phyloP scores from a whole-genome alignment of 1,140 invertebrate genomes.

The Fopius arisanus region DNA sequence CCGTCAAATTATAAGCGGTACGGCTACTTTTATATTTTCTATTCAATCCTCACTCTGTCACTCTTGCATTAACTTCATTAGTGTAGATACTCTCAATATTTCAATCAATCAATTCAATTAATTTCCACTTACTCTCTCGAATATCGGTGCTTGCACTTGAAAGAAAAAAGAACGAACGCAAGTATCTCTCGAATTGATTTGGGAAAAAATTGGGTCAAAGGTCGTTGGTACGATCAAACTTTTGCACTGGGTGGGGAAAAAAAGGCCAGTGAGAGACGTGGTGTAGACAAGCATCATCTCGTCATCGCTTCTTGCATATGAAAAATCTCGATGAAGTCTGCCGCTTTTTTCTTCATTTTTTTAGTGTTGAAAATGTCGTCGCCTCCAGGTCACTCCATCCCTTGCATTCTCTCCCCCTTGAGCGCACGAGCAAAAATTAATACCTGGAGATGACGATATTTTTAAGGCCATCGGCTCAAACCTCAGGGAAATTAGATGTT shows the following conservation, averaged over 20 bases:
- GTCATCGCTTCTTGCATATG: slow-evolving; percentile 42
- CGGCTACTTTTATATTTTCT: slow-evolving; percentile 51
- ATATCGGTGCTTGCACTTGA: not conserved
- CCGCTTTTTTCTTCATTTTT: not conserved
- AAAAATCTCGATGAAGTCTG: not conserved
- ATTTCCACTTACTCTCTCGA: not conserved
- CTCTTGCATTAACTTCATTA: slow-evolving; percentile 4
- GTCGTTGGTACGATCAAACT: slow-evolving; percentile 23
- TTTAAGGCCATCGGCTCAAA: not conserved
- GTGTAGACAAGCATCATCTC: slow-evolving; percentile 37
- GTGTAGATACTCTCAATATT: not conserved
- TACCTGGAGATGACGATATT: not conserved
- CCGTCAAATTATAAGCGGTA: slow-evolving; percentile 65
- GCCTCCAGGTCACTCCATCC: not conserved
- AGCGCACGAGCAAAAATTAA: not conserved
- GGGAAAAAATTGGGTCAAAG: slow-evolving; percentile 23
- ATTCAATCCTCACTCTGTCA: slow-evolving; percentile 16
- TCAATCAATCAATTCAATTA: not conserved
- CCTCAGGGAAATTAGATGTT: not conserved
- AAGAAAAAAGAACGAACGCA: not conserved
- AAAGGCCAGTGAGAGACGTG: not conserved
- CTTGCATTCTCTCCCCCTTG: not conserved
- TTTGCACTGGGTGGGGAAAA: not conserved
- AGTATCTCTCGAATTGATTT: not conserved
- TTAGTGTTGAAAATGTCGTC: not conserved